Conservation (phyloP, 2,797 vertebrate species). For the Oryzias dopingdopingensis region DNA sequence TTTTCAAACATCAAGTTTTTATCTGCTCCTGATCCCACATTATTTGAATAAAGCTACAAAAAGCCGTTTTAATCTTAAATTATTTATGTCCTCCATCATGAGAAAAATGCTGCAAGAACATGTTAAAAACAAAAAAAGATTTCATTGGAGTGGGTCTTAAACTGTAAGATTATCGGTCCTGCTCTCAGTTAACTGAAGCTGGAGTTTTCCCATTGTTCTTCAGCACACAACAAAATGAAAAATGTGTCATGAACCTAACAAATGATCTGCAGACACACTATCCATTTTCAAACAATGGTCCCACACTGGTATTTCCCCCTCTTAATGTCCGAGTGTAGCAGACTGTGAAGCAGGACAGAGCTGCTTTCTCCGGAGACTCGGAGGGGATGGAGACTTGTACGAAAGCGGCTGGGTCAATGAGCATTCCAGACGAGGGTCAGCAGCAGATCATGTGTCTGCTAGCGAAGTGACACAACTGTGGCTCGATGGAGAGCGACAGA, state of each 20-base stretch:
- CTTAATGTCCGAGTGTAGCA: constrained; percentile 37
- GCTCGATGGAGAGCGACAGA: constrained; percentile 1
- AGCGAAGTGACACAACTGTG: not conserved
- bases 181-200: too few relatives aligned
- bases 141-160: too few relatives aligned
- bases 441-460: not conserved
- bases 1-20: too few relatives aligned
- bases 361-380: constrained; percentile 30
- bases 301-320: constrained; percentile 59
- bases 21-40: too few relatives aligned
- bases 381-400: constrained; percentile 34
- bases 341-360: constrained; percentile 31
- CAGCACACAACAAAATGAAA: constrained; percentile 8
- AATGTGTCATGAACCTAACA: constrained; percentile 39
- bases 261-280: constrained; percentile 41
- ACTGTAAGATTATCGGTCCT: too few relatives aligned
- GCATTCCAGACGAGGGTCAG: constrained; percentile 42
- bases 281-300: constrained; percentile 58
- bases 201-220: too few relatives aligned
- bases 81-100: too few relatives aligned
- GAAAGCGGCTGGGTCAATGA: constrained; percentile 27
- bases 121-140: too few relatives aligned
- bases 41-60: too few relatives aligned
- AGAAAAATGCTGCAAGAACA: too few relatives aligned
- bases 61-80: too few relatives aligned